These are phyloP conservation scores for Stigmatopora nigra DNA, from an alignment of 2,113 vertebrate species.

Conservation along the genomic window DNA sequence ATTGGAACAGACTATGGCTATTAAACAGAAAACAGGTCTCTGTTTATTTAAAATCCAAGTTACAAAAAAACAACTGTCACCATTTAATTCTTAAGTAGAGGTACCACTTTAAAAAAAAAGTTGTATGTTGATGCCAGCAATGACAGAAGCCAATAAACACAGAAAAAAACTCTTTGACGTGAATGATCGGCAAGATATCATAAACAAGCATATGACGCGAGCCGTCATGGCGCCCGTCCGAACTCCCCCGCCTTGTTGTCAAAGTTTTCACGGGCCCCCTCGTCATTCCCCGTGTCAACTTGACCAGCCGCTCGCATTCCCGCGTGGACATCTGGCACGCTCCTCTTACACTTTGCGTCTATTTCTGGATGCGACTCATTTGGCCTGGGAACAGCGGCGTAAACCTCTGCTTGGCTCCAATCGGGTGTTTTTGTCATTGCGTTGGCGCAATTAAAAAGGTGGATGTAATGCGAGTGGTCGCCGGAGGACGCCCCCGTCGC, in stretches of 20 bases:
- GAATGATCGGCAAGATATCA: not conserved
- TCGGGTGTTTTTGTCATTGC: conserved; percentile 6
- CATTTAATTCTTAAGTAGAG: too few species aligned
- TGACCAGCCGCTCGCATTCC: conserved; percentile 55
- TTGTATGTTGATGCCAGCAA: not conserved
- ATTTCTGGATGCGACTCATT: conserved; percentile 60
- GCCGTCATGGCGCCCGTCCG: not conserved
- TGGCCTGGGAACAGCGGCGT: conserved; percentile 36
- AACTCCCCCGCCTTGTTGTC: conserved; percentile 15
- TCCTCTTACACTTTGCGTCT: conserved; percentile 65
- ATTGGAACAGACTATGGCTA: too few species aligned
- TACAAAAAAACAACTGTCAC: too few species aligned
- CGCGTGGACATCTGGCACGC: conserved; percentile 56
- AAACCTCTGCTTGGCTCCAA: conserved; percentile 13
- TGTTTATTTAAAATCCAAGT: too few species aligned
- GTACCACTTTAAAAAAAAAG: not conserved
- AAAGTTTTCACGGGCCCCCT: conserved; percentile 34
- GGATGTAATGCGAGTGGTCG: conserved; percentile 7
- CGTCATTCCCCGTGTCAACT: conserved; percentile 38
- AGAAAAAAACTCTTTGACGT: not conserved
- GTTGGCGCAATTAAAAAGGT: conserved; percentile 20
- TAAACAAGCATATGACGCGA: not conserved
- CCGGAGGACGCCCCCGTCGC: not conserved
- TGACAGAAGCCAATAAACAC: not conserved
- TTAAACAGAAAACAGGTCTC: too few species aligned